Evolutionary conservation across 2,113 vertebrate species (phyloP), one percentile per base, ranked within the genome.

Genomic region (Nanorana parkeri): DNA sequence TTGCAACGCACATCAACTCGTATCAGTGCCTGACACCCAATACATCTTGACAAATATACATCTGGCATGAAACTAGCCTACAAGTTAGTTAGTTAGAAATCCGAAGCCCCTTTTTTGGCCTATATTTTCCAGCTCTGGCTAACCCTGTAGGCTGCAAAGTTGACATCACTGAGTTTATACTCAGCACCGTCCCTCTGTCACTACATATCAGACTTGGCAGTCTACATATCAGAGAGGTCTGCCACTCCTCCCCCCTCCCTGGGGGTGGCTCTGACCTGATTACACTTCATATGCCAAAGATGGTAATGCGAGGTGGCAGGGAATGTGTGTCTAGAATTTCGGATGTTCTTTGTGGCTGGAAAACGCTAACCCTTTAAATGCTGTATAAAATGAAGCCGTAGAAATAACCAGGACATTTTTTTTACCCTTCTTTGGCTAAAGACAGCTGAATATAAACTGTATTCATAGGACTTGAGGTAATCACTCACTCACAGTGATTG

Each of bases 291-390:
- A 87, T 78, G 20, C 58, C 67, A 51, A 0, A 29, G 47, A 73
- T 26, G 73, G 51, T 68, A 63, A 84, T 84, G 2, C 78, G 78
- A 84, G 56, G 67, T 17, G 84, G 36, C 71, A 85, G 28, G 10
- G 21, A 36, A 47, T 20, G 60, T 47, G 71, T 28, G 54, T 0
- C 68, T 54, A 78, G 68, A 68, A 81, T 75, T 74, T 76, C 72
- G 26, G 55, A 68, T 74, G 83, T 84, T 69, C 65, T 68, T 78
- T 58, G 29, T 23, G 54, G 66, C 67, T 26, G 41, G 19, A 61
- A 61, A 61, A 26, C 20, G 52, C 52, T 80, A 71, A 80, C 55
- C 68, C 21, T 61, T 71, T 1, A 32, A 76, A 13, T 60, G 41
- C 41, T 41, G 8, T 11, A 41, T 41, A 6, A 1, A 41, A 41